Conservation (phyloP, 2,888 invertebrate species). For the Trachelus iudaicus region DNA sequence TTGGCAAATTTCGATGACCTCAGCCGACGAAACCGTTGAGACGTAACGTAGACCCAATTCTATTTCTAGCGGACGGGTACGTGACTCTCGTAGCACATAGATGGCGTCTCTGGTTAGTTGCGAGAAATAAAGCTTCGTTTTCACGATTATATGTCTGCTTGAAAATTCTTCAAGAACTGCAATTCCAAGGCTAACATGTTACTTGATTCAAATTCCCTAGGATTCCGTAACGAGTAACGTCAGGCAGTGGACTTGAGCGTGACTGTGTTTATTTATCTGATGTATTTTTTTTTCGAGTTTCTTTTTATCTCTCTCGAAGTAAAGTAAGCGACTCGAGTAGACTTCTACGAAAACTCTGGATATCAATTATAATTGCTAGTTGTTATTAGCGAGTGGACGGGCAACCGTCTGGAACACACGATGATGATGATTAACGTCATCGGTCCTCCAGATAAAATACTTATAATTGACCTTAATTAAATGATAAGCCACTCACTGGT, state of each 20-base stretch:
- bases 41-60: neutral
- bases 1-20: neutral
- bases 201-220: neutral
- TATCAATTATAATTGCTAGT: neutral
- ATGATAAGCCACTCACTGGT: neutral
- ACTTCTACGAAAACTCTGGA: neutral
- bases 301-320: neutral
- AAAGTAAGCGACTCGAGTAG: neutral
- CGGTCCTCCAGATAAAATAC: conserved; percentile 1
- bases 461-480: conserved; percentile 7
- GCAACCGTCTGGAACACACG: neutral
- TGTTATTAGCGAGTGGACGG: neutral
- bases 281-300: neutral
- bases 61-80: neutral
- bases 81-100: neutral
- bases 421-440: neutral
- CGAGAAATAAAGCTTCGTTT: neutral
- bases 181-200: neutral
- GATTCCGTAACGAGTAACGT: neutral
- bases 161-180: neutral
- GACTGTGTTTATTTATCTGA: neutral
- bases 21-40: neutral
- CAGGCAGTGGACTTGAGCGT: neutral
- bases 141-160: neutral
- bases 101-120: neutral